Conservation (phyloP, 1,140 invertebrate genomes). For the Formica selysi region DNA sequence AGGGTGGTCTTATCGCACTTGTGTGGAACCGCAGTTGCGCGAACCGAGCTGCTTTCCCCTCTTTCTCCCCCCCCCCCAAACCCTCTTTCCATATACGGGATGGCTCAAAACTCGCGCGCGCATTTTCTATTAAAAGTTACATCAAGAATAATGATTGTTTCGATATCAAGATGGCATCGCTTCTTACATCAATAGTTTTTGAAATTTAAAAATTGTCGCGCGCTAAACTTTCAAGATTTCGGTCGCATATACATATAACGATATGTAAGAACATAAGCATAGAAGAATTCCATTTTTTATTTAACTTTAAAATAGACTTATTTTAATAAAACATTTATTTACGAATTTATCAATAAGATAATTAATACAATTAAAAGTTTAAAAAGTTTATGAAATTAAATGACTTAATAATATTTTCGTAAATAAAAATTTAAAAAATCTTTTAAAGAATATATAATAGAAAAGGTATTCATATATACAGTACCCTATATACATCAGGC, state of each 20-base stretch:
- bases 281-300: no score
- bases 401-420: not conserved
- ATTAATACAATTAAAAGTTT: not conserved
- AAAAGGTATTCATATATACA: not conserved
- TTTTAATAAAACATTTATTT: not conserved
- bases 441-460: not conserved
- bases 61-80: conserved; percentile 11
- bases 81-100: not conserved
- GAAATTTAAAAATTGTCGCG: not conserved
- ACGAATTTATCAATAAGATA: not conserved
- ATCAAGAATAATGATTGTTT: not conserved
- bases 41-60: conserved; percentile 56
- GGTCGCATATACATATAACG: not conserved
- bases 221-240: not conserved
- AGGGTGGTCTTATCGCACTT: conserved; percentile 61
- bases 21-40: conserved; percentile 77
- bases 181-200: not conserved
- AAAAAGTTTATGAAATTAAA: not conserved
- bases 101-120: not conserved
- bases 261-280: not conserved
- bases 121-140: not conserved
- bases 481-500: conserved; percentile 1
- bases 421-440: not conserved
- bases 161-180: not conserved
- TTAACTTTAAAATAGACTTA: not conserved